Conservation (phyloP, 2,797 vertebrate genomes). For the Gambelia wislizenii region DNA sequence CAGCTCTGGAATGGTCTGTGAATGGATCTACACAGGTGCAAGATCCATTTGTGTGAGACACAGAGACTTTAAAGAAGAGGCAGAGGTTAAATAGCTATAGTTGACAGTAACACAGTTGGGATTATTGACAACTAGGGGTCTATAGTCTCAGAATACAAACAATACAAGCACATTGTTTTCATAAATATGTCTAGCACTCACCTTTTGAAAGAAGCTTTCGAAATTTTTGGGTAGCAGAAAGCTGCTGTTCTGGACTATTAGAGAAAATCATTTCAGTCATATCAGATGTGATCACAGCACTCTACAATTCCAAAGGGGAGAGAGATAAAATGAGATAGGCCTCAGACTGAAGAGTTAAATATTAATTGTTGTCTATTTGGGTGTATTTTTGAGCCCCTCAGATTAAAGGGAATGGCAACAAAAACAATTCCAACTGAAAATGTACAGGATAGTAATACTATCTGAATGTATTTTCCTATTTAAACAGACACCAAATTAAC, state of each 20-base stretch:
- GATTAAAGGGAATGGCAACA: neutral
- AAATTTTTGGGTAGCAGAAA: slow-evolving; percentile 97
- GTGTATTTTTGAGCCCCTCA: neutral
- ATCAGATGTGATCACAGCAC: slow-evolving; percentile 93
- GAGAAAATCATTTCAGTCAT: slow-evolving; percentile 99
- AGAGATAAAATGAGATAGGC: slow-evolving; percentile 31
- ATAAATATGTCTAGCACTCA: slow-evolving; percentile 61
- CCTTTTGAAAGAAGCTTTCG: slow-evolving; percentile 98
- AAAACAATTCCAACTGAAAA: neutral
- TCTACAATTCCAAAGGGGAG: slow-evolving; percentile 77
- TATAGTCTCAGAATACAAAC: neutral
- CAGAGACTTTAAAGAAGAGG: neutral
- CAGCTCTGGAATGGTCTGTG: too few relatives aligned
- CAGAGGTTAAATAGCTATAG: neutral
- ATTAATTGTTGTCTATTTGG: neutral
- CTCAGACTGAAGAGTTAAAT: slow-evolving; percentile 41
- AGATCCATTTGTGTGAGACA: too few relatives aligned
- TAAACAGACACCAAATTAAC: neutral
- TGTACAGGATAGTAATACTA: neutral
- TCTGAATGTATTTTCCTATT: neutral
- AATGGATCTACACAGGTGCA: too few relatives aligned
- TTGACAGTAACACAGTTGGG: neutral
- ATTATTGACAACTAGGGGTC: neutral
- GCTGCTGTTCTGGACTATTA: slow-evolving; percentile 93
- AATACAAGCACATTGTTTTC: neutral